Base-by-base conservation (phyloP, 2,113 vertebrate species). In the Amblyopsis rosae region DNA sequence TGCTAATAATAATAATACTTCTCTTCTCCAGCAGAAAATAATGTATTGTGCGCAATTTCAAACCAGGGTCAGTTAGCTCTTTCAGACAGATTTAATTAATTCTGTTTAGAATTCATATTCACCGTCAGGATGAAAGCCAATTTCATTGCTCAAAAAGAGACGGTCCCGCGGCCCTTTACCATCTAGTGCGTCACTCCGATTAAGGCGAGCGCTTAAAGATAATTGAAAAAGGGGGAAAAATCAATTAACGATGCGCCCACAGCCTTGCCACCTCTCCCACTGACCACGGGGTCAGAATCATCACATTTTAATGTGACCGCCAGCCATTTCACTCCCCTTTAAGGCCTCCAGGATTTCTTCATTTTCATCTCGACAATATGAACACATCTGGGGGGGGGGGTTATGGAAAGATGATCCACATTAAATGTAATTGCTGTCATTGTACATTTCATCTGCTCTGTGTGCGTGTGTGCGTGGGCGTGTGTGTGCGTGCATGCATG, bases 141-240 rank as follows among this genome's bases (percentile, higher is more conserved):
- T 32, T 62, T 48, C 12, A 67, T 51, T 0, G 1, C 32, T 73
- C 6, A 56, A 6, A 58, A 59, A 73, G 47, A 65, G 62, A 35
- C 47, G 57, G 46, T 41, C 74, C 70, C 57, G 49, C 46, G 7
- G 35, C 35, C 35, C 35, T 41, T 8, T 0, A 62, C 32, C 61
- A 16, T 55, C 45, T 15, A 7, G 32, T 16, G 63, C 45, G 60
- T 8, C 46, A 26, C 35, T 55, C 0, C 4, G 62, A 67, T 60
- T 67, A 15, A 81, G 72, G 49, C 7, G 0, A 63, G 56, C 6
- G 9, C 51, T 46, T 12, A 55, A 67, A 77, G 75, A 79, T 82
- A 84, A 87, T 82, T 84, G 83, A 84, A 83, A 82, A 73, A 69
- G 46, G 35, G 35, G 35, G 35, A 41, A 41, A 80, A 74, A 84